Percentiles rank a stretch among this genome's conserved stretches.
Evolutionary conservation across 2,113 vertebrate species (phyloP).

Genomic region (Oncorhynchus mykiss): DNA sequence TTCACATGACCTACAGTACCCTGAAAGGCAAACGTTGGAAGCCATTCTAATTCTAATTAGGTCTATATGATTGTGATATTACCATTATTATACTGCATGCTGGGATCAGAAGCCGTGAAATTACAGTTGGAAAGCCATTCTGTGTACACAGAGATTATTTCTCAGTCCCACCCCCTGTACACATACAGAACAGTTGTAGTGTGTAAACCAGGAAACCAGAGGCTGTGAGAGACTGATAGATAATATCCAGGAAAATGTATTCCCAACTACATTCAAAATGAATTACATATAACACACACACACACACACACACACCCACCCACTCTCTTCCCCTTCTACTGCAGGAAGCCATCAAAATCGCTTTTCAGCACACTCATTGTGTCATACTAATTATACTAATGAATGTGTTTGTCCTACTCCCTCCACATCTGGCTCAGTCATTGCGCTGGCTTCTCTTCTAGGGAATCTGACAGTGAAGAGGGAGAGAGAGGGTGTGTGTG

Average conservation of each 20-base stretch:
- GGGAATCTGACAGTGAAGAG: background rate
- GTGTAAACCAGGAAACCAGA: background rate
- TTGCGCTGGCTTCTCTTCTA: background rate
- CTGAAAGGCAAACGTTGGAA: background rate
- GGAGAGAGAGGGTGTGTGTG: background rate
- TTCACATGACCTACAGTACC: background rate
- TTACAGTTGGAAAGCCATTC: too few species aligned
- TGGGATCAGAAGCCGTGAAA: too few species aligned
- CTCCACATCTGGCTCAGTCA: background rate
- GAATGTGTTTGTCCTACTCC: conserved; percentile 25
- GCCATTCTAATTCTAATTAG: background rate
- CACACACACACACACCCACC: background rate
- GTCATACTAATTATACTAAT: background rate
- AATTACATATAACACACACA: conserved; percentile 13
- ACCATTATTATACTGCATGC: background rate
- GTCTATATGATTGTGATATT: background rate
- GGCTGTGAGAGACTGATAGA: too few species aligned
- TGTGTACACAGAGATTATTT: too few species aligned
- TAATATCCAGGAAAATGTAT: conserved; percentile 13
- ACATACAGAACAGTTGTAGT: background rate
- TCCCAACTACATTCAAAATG: conserved; percentile 1
- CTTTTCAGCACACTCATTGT: conserved; percentile 31
- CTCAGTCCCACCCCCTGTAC: too few species aligned
- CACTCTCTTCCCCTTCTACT: background rate
- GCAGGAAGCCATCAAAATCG: conserved; percentile 14